Evolutionary conservation across 2,888 invertebrate genomes (phyloP).

Genomic region (Heteropelma amictum): DNA sequence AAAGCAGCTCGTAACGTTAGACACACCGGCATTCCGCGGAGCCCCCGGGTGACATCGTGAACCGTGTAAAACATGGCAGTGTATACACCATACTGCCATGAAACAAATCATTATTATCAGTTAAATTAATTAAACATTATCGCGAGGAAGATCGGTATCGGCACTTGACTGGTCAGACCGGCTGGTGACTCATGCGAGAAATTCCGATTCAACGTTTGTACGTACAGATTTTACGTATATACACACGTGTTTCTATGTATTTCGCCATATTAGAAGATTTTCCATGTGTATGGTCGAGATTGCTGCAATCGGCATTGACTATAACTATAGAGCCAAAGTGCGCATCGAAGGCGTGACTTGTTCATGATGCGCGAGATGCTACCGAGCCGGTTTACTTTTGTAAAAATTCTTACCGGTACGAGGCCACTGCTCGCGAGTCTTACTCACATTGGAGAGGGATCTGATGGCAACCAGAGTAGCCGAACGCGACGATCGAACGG

Average conservation of each 20-base stretch:
- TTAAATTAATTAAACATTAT: slow-evolving; percentile 55
- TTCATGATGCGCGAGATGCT: slow-evolving; percentile 48
- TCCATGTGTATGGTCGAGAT: slow-evolving; percentile 32
- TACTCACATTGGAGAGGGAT: neutral
- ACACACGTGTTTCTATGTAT: neutral
- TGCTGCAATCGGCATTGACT: slow-evolving; percentile 17
- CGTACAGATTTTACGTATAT: neutral
- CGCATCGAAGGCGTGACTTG: slow-evolving; percentile 51
- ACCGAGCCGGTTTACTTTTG: slow-evolving; percentile 49
- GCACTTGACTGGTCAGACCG: slow-evolving; percentile 38
- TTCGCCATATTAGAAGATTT: slow-evolving; percentile 7
- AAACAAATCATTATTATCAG: slow-evolving; percentile 53
- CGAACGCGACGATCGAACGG: slow-evolving; percentile 29
- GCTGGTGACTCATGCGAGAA: slow-evolving; percentile 47
- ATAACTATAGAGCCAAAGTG: slow-evolving; percentile 34
- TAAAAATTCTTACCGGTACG: slow-evolving; percentile 46
- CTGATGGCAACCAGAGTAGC: neutral
- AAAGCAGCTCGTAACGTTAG: slow-evolving; percentile 5
- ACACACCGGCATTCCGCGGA: slow-evolving; percentile 23
- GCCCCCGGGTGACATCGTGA: slow-evolving; percentile 17
- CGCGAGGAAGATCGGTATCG: slow-evolving; percentile 45
- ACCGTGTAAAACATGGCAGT: slow-evolving; percentile 27
- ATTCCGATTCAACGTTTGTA: slow-evolving; percentile 13
- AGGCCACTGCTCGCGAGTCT: slow-evolving; percentile 30
- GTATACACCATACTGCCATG: slow-evolving; percentile 2